Conservation (phyloP, 2,888 invertebrate genomes). For the Melinopterus prodromus region DNA sequence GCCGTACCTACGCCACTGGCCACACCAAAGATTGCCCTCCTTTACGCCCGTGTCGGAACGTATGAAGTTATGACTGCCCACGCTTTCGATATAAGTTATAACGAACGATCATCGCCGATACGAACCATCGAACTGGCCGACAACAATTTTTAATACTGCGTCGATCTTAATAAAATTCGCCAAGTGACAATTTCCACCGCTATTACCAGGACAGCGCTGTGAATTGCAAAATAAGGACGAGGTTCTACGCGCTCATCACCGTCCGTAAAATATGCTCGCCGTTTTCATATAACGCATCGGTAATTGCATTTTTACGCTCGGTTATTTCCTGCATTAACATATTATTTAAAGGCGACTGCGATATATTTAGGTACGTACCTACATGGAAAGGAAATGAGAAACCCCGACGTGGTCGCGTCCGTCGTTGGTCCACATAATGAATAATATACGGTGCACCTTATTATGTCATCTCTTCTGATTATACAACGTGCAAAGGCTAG, state of each 20-base stretch:
- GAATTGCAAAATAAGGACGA: neutral
- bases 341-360: neutral
- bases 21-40: neutral
- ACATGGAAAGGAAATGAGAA: neutral
- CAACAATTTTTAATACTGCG: neutral
- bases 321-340: neutral
- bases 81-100: neutral
- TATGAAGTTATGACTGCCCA: constrained; percentile 4
- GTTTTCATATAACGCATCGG: neutral
- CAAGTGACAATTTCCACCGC: neutral
- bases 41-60: neutral
- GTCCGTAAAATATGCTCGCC: neutral
- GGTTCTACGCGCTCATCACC: neutral
- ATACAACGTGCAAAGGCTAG: neutral
- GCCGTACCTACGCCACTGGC: neutral
- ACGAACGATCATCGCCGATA: neutral
- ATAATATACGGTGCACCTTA: neutral
- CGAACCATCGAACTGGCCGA: neutral
- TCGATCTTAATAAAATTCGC: neutral
- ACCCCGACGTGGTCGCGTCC: neutral
- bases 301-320: neutral
- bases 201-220: neutral
- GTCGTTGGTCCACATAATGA: neutral
- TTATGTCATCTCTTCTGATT: neutral
- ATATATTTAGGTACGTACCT: neutral